Base-by-base conservation (phyloP, 2,113 vertebrate species). In the Lontra canadensis region DNA sequence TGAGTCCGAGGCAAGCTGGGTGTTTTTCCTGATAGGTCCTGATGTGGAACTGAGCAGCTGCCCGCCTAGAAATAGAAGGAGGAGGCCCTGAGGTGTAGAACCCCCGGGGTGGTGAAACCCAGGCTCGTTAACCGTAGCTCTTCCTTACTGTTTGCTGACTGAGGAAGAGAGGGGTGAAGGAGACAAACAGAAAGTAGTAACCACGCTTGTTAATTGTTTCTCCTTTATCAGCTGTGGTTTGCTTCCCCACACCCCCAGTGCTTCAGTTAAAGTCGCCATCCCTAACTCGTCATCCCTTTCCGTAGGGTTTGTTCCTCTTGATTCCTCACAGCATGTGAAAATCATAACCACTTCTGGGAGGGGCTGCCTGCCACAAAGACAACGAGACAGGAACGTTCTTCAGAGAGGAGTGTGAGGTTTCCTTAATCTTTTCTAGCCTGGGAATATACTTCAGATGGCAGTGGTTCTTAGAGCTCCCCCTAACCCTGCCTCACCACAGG, bases 271-370 rank as follows among this genome's bases (percentile, higher is more conserved):
- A 92, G 78, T 96, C 85, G 71, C 39, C 78, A 29, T 65, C 57
- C 88, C 21, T 90, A 52, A 79, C 85, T 49, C 59, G 80, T 78
- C 39, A 36, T 73, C 76, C 63, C 49, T 44, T 82, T 92, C 11
- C 8, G 57, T 65, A 4, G 25, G 20, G 65, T 57, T 42, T 90
- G 39, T 83, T 86, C 42, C 23, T 81, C 87, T 79, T 82, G 44
- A 63, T 76, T 84, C 81, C 42, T 93, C 79, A 90, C 7, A 89
- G 79, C 39, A 47, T 88, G 86, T 89, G 92, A 90, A 86, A 94
- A 83, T 74, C 44, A 39, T 78, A 29, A 84, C 36, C 20, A 12
- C 61, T 59, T 85, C 65, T 39, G 14, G 25, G 31, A 86, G 52
- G 39, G 20, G 10, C 4, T 47, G 42, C n/a, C 49, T 91, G 17